phyloP scores from a whole-genome alignment of 2,797 vertebrate genomes.

The Halcyon leucocephala region DNA sequence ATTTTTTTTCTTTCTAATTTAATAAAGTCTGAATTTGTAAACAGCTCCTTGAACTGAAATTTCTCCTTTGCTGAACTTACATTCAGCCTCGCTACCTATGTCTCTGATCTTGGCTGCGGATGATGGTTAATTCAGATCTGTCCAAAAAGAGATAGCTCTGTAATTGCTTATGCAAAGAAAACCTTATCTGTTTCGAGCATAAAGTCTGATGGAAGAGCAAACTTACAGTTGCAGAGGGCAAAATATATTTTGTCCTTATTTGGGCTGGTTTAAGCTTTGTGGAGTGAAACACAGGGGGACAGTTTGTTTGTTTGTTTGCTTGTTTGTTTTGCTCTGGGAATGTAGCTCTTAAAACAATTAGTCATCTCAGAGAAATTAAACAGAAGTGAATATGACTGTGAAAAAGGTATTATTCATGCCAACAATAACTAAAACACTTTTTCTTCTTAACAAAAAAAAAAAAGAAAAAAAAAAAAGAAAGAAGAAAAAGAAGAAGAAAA shows the following conservation, averaged over 20 bases:
- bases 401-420: constrained; percentile 48
- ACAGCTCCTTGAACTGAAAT: constrained; percentile 48
- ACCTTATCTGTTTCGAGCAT: constrained; percentile 49
- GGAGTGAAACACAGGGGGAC: background rate
- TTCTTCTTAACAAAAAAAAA: background rate
- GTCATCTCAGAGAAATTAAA: constrained; percentile 59
- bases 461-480: background rate
- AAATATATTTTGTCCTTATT: constrained; percentile 39
- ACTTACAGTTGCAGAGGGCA: constrained; percentile 8
- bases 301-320: background rate
- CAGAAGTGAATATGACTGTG: constrained; percentile 27
- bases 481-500: background rate
- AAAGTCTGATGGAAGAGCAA: constrained; percentile 25
- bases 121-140: constrained; percentile 66
- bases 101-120: constrained; percentile 68
- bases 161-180: constrained; percentile 63
- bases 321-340: constrained; percentile 51
- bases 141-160: constrained; percentile 53
- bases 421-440: background rate
- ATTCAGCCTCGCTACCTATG: constrained; percentile 46
- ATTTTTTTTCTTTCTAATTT: constrained; percentile 57
- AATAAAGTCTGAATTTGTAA: constrained; percentile 44
- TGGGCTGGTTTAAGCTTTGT: constrained; percentile 11
- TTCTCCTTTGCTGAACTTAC: constrained; percentile 57
- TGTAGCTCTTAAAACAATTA: constrained; percentile 53